Evolutionary conservation across 2,113 vertebrate species (phyloP), one percentile per base, ranked within the genome.

Genomic region (Onychostruthus taczanowskii): DNA sequence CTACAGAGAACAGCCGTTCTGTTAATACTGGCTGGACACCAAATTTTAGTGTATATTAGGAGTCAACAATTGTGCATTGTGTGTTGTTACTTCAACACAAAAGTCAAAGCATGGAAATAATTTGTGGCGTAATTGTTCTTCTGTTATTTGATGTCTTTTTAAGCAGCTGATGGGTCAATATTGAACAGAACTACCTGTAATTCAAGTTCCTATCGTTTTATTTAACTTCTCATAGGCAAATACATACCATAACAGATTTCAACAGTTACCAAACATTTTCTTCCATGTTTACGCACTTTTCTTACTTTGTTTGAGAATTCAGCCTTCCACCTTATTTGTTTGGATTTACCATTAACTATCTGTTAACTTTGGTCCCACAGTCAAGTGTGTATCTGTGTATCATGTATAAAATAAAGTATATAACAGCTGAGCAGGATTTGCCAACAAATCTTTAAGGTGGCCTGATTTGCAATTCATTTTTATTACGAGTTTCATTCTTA

Each of bases 161-260:
- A 62, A 93, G 78, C 76, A 90, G 90, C 62, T 81, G 88, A 91
- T 95, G 66, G 90, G 95, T 94, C 95, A 97, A 95, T 90, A 96
- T 95, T 96, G 94, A 90, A 95, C 92, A 97, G 84, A 89, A 90
- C 91, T 94, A 96, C 92, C 88, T 94, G 92, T 93, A 96, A 94
- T 97, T 95, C 92, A 85, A 84, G 96, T 97, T 97, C 77, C n/a
- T 62, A 52, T 61, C 95, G 86, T 90, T 96, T 94, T 62, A 90
- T 89, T 89, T 78, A 92, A 94, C 67, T 69, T 74, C 46, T 78
- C 94, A 67, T 79, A 76, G 70, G 62, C 68, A 95, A 91, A 92
- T 78, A 80, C 66, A 58, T 0, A 15, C 44, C 31, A 2, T 50
- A 72, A 72, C 21, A 79, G 55, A 75, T 80, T 78, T 83, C 80